Conservation (phyloP, 2,888 invertebrate genomes). For the Belgica antarctica region DNA sequence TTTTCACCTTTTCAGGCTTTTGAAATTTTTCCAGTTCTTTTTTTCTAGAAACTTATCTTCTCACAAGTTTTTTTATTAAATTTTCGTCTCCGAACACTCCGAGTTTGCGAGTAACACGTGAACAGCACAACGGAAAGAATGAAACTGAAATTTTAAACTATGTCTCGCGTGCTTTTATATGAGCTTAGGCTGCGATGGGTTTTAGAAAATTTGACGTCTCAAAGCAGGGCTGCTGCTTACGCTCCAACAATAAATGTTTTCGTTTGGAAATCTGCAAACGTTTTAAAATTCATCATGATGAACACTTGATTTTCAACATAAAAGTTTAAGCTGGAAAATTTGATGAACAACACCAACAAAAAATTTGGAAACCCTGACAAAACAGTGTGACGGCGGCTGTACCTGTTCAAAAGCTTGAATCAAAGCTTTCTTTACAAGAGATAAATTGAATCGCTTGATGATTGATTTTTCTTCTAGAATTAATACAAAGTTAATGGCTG, state of each 20-base stretch:
- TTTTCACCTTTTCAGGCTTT: neutral
- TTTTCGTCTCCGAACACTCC: neutral
- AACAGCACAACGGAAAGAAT: slow-evolving; percentile 20
- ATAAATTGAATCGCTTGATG: too few relatives aligned
- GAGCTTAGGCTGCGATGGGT: neutral
- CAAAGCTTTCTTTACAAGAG: too few relatives aligned
- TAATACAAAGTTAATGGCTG: too few relatives aligned
- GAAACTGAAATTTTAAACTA: slow-evolving; percentile 14
- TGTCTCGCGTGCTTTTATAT: slow-evolving; percentile 17
- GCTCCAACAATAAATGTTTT: neutral
- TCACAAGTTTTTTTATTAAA: neutral
- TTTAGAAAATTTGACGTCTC: slow-evolving; percentile 17
- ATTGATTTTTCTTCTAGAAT: too few relatives aligned
- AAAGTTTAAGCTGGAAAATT: neutral
- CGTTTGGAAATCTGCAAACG: too few relatives aligned
- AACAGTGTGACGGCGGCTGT: too few relatives aligned
- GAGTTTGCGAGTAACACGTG: neutral
- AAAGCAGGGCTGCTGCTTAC: slow-evolving; percentile 9
- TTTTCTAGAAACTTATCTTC: neutral
- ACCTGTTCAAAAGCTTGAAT: too few relatives aligned
- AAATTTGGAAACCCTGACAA: too few relatives aligned
- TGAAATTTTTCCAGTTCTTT: neutral
- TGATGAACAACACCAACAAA: too few relatives aligned
- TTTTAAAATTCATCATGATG: neutral
- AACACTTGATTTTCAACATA: too few relatives aligned